Percentiles rank a stretch among this genome's conserved stretches.
Evolutionary conservation across 2,797 vertebrate species (phyloP).

Genomic region (Sternotherus odoratus): DNA sequence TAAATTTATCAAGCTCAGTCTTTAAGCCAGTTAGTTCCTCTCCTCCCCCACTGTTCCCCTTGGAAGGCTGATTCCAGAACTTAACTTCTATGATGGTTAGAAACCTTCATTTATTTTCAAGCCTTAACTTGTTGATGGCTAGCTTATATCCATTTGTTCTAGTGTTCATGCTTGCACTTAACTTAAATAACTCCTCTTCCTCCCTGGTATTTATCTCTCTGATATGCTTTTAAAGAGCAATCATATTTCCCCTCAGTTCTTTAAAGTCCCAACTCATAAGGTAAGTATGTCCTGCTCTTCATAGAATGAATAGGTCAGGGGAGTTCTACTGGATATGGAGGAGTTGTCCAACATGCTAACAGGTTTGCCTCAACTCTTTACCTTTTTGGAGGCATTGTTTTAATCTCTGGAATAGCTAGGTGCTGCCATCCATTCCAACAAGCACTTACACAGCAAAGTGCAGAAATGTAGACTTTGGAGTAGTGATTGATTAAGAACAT

Average conservation of each 20-base stretch:
- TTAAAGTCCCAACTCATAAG: neutral
- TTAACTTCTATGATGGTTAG: neutral
- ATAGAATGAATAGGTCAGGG: neutral
- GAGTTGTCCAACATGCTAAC: neutral
- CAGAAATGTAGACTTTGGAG: neutral
- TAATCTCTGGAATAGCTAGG: neutral
- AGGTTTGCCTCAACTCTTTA: constrained; percentile 7
- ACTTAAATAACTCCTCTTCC: neutral
- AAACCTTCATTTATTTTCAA: neutral
- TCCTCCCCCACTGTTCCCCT: neutral
- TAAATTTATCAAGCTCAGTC: neutral
- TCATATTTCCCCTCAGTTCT: neutral
- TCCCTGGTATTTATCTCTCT: neutral
- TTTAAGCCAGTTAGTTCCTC: neutral
- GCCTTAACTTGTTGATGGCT: neutral
- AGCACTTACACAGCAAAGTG: neutral
- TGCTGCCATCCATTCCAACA: constrained; percentile 52
- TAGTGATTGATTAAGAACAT: neutral
- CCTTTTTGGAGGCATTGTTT: constrained; percentile 39
- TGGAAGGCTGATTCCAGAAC: neutral
- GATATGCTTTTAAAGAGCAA: neutral
- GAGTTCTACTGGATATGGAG: neutral
- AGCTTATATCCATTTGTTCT: neutral
- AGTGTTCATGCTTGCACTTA: no score
- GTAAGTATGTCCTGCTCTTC: neutral